phyloP scores from a whole-genome alignment of 2,113 vertebrate species.

The Martes martes region DNA sequence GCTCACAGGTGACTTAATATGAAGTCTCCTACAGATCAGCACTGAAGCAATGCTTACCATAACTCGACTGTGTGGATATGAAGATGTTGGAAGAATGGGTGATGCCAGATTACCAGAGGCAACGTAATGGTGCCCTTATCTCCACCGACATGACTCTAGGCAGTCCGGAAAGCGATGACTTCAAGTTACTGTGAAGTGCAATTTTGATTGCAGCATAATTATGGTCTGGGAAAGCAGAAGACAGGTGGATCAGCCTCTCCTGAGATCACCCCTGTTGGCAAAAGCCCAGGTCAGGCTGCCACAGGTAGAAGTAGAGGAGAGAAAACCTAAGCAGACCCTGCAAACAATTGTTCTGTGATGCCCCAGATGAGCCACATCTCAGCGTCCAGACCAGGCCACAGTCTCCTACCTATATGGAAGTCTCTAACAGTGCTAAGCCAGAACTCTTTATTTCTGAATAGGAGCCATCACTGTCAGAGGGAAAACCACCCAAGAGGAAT shows the following conservation, averaged over 20 bases:
- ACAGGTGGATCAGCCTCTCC: neutral
- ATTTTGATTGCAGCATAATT: slow-evolving; percentile 16
- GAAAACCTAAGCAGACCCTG: neutral
- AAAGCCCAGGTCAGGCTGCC: slow-evolving; percentile 9
- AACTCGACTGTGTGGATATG: neutral
- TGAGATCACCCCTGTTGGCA: slow-evolving; percentile 45
- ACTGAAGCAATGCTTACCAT: neutral
- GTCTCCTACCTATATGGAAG: neutral
- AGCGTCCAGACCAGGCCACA: neutral
- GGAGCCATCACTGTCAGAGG: neutral
- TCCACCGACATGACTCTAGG: neutral
- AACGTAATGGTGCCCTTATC: neutral
- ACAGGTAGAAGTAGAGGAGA: neutral
- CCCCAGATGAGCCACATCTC: neutral
- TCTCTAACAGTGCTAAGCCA: neutral
- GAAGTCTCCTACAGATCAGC: neutral
- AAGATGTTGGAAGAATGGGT: neutral
- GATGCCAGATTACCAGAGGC: neutral
- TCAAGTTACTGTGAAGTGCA: slow-evolving; percentile 33
- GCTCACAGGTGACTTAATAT: neutral
- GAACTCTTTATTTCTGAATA: neutral
- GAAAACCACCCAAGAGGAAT: neutral
- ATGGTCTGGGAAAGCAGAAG: slow-evolving; percentile 39
- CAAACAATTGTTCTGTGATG: neutral
- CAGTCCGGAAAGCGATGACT: slow-evolving; percentile 41